Base-by-base conservation (phyloP, 1,140 invertebrate genomes). In the Drosophila quadrilineata region DNA sequence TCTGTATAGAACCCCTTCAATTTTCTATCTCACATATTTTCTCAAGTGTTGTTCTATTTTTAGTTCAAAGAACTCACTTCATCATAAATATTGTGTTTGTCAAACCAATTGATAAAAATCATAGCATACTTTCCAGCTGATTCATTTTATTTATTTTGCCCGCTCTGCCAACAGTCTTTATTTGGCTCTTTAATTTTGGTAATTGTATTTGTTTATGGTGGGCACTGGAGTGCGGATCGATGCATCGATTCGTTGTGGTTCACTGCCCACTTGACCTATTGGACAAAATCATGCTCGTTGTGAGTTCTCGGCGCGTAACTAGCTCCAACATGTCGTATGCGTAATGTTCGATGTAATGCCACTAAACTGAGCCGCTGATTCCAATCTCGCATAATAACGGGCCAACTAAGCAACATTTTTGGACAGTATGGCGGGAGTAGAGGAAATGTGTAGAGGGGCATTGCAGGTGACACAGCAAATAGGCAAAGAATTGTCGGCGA, bases 351-450 rank as follows among this genome's bases (percentile, higher is more conserved):
- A 19, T 54, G 29, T 76, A 76, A 71, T 76, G 50, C 62, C 62
- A 36, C 54, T 77, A 67, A 75, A 67, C 65, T 80, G 72, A n/a
- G n/a, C 50, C 72, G 48, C 72, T 75, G 75, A 80, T 80, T 67
- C 48, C 75, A 68, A 80, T 75, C 76, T 63, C 57, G 71, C 58
- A 64, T 82, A 77, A 71, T 54, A 72, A 52, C 59, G 33, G 40
- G 21, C 4, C 40, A 12, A 10, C 16, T 36, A 36, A 14, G n/a
- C n/a, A n/a, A n/a, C n/a, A n/a, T n/a, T n/a, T n/a, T n/a, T n/a
- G n/a, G n/a, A n/a, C n/a, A n/a, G n/a, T n/a, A n/a, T n/a, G n/a
- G n/a, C n/a, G 17, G 9, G 38, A 9, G 21, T 19, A 45, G 22
- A 26, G 28, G 63, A 35, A 76, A 67, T n/a, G n/a, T n/a, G n/a